Evolutionary conservation across 2,797 vertebrate species (phyloP).

Genomic region (Enteromius anoplus): DNA sequence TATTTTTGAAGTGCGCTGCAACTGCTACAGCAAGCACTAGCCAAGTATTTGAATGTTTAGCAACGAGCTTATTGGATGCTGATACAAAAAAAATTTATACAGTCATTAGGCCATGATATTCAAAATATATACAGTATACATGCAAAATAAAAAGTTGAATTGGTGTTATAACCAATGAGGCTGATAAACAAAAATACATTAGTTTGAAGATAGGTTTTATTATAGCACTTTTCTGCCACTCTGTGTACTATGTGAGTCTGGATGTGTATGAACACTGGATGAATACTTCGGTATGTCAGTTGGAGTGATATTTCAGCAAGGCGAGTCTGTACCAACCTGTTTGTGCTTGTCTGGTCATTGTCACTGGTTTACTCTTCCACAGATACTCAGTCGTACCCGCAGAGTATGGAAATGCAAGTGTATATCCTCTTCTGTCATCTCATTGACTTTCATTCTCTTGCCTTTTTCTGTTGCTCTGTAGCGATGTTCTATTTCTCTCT

Average conservation of each 20-base stretch:
- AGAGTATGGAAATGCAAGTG: slow-evolving; percentile 3
- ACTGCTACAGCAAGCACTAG: too few species aligned
- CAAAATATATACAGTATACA: too few species aligned
- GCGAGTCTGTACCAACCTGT: not conserved
- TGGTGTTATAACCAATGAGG: too few species aligned
- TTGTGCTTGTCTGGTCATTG: slow-evolving; percentile 21
- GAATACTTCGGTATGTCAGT: not conserved
- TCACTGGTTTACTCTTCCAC: not conserved
- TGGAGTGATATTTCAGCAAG: not conserved
- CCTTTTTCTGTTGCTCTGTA: slow-evolving; percentile 12
- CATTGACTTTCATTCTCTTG: slow-evolving; percentile 27
- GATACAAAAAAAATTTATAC: too few species aligned
- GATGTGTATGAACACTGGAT: not conserved
- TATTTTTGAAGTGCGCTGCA: too few species aligned
- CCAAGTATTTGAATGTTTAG: not conserved
- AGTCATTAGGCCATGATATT: too few species aligned
- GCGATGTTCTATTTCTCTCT: not conserved
- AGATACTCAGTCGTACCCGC: not conserved
- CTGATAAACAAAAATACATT: not conserved
- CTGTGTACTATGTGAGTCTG: not conserved
- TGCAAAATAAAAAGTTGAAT: too few species aligned
- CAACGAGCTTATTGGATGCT: not conserved
- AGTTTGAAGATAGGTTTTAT: not conserved
- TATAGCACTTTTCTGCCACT: not conserved
- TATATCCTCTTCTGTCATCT: slow-evolving; percentile 23